phyloP scores from a whole-genome alignment of 2,888 invertebrate genomes.

The Drosophila monieri region DNA sequence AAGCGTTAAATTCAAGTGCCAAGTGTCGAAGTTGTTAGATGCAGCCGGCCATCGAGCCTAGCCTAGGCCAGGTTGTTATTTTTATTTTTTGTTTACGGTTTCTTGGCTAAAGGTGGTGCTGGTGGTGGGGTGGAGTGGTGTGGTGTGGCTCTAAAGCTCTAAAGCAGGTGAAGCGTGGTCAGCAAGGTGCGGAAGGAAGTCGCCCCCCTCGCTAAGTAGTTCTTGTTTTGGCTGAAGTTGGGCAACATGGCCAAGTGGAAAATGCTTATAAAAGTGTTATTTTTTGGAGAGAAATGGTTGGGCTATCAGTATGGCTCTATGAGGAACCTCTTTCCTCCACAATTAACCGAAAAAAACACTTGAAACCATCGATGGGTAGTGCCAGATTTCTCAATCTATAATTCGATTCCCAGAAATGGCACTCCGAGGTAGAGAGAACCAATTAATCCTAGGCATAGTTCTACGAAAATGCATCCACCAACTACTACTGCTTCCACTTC shows the following conservation, averaged over 20 bases:
- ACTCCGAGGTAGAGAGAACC: slow-evolving; percentile 41
- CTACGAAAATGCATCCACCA: slow-evolving; percentile 67
- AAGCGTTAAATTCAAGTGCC: slow-evolving; percentile 79
- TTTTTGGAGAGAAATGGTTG: not conserved
- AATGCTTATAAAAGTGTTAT: slow-evolving; percentile 16
- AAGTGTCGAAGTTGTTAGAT: slow-evolving; percentile 77
- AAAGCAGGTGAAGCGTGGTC: slow-evolving; percentile 40
- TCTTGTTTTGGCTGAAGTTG: slow-evolving; percentile 40
- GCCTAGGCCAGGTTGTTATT: slow-evolving; percentile 48
- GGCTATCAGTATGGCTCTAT: not conserved
- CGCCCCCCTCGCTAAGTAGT: slow-evolving; percentile 24
- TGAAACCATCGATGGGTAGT: slow-evolving; percentile 26
- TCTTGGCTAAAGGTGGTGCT: slow-evolving; percentile 30
- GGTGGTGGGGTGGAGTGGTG: not conserved
- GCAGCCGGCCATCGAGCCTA: slow-evolving; percentile 46
- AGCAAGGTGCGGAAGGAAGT: slow-evolving; percentile 40
- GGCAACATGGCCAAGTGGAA: slow-evolving; percentile 33
- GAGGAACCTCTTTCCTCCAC: not conserved
- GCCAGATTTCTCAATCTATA: slow-evolving; percentile 65
- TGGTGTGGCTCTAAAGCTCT: slow-evolving; percentile 6
- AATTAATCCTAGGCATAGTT: slow-evolving; percentile 73
- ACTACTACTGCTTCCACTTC: slow-evolving; percentile 30
- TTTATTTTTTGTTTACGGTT: slow-evolving; percentile 42
- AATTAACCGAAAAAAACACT: not conserved
- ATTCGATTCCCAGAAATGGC: slow-evolving; percentile 67